These are phyloP conservation scores for honey bee (Apis mellifera) DNA, from an alignment of 1,140 invertebrate genomes.

Conservation along the genomic window Amel_HAv3.1 CM009931.2:6438001-6438500, in stretches of 20 bases:
- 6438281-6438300: neutral
- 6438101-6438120: too few species aligned
- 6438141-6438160: neutral
- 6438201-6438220: neutral
- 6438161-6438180: neutral
- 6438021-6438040: too few species aligned
- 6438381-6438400: neutral
- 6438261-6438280: constrained; percentile 8
- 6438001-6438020: too few species aligned
- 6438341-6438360: neutral
- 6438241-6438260: neutral
- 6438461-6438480: too few species aligned
- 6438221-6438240: neutral
- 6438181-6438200: neutral
- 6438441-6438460: neutral
- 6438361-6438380: neutral
- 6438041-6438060: too few species aligned
- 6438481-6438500: too few species aligned
- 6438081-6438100: too few species aligned
- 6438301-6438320: neutral
- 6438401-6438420: neutral
- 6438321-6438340: neutral
- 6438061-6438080: too few species aligned
- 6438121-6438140: too few species aligned
- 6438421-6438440: neutral